Evolutionary conservation across 2,113 vertebrate species (phyloP), one percentile per base, ranked within the genome.

Genomic region (Seriola quinqueradiata): DNA sequence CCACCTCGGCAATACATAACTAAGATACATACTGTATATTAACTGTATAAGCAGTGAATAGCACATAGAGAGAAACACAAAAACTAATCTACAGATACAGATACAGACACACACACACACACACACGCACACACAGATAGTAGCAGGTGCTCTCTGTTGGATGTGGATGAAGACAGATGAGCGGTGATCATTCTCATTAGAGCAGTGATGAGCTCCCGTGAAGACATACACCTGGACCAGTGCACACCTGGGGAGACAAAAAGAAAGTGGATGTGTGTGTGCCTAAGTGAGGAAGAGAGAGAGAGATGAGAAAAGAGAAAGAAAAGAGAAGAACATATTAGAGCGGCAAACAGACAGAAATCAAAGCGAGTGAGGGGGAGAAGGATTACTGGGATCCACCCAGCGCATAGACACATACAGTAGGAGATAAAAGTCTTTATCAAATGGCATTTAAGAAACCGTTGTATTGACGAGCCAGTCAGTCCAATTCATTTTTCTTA

Each of bases 61-160:
- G 17, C 34, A 82, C 69, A 69, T 46, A 54, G 42, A 55, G 57
- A 68, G 46, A 75, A 76, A 70, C 63, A 77, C 28, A 44, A 48
- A 79, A 81, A 63, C 68, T n/a, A 65, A 81, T 73, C 46, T 48
- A 74, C 28, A 28, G 28, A 28, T 28, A 28, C 28, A 28, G 28
- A 28, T 28, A 28, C 28, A 28, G 28, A 28, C 64, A 72, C 25
- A 44, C 40, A 40, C 25, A 64, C 42, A 60, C 77, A 46, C 75
- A 60, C 77, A 42, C 58, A 76, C 74, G 70, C 77, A 34, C 34
- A 71, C 78, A 84, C 74, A 60, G 74, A 89, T 72, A 81, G 92
- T 93, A 95, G 93, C 94, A 95, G 94, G 94, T 95, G 95, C 91
- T 95, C 94, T 92, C 92, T 89, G 90, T 85, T 95, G 93, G 92